A percentile compares a stretch with the other conserved stretches of the same genome.
These are phyloP conservation scores for Theodoxus fluviatilis DNA, from an alignment of 2,888 invertebrate species.

Conservation along the genomic window DNA sequence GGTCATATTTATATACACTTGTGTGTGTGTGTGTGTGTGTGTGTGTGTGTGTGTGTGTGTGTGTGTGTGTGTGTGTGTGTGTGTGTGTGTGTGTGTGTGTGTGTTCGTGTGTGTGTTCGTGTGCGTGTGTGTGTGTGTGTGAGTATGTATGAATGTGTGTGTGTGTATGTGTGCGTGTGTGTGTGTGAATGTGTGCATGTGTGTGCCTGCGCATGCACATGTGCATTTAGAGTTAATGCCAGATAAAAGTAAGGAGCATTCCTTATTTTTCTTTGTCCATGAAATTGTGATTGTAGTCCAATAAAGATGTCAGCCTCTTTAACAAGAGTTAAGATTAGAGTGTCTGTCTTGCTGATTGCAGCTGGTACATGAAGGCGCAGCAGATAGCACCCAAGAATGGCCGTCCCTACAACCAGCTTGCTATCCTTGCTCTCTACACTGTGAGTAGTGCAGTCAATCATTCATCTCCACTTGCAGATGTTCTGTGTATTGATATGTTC, in stretches of 20 bases:
- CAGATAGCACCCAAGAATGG: slow-evolving; percentile 94
- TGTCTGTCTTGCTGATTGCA: slow-evolving; percentile 35
- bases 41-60: too few relatives aligned
- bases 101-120: background rate
- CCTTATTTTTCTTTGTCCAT: background rate
- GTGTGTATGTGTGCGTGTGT: background rate
- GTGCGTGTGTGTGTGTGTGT: background rate
- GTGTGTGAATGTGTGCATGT: background rate
- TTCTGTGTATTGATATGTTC: background rate
- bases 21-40: too few relatives aligned
- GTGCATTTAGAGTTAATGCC: background rate
- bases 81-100: background rate
- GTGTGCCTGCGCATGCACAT: background rate
- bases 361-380: slow-evolving; percentile 92
- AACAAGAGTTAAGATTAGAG: background rate
- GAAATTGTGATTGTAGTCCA: background rate
- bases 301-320: background rate
- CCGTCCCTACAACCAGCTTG: slow-evolving; percentile 92
- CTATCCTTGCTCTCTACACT: slow-evolving; percentile 78
- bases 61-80: too few relatives aligned
- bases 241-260: too few relatives aligned
- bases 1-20: too few relatives aligned
- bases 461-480: background rate
- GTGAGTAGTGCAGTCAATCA: slow-evolving; percentile 57
- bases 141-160: background rate